Evolutionary conservation across 2,888 invertebrate genomes (phyloP), one percentile per base, ranked within the genome.

Genomic region (Alviniconcha strummeri): DNA sequence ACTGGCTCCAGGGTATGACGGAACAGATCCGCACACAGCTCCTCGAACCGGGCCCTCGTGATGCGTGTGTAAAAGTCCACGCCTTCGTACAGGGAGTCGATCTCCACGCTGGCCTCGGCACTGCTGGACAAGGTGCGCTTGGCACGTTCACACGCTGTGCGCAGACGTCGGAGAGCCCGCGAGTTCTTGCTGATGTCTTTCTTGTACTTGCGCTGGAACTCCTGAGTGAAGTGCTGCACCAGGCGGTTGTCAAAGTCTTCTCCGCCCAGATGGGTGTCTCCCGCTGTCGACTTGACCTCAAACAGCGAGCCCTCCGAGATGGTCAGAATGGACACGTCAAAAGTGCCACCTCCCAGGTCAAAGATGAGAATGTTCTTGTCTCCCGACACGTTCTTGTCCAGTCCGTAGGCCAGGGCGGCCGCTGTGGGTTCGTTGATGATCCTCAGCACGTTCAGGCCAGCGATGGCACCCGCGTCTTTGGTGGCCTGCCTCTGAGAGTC

Each of bases 21-120:
- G 96, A 99, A 99, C 89, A 99, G 95, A 94, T 99, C 98, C 4
- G 97, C 97, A 93, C 98, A 98, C 91, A 99, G 95, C 93, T 99
- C 98, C 94, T 99, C 99, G 93, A 99, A 99, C 91, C 98, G 96
- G 82, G 98, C 98, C 90, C 98, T 95, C 11, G 98, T 97, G 92
- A 99, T 97, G 80, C 96, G 97, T 0, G 98, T 97, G 94, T 98
- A 98, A 95, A 98, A 98, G 94, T 99, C 99, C 88, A 97, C 96
- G 86, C 98, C 98, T 93, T 98, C 98, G 90, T 96, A 97, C 81
- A 98, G 95, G 1, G 98, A 97, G 93, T 98, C 98, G 87, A 98
- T 98, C 95, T 98, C 98, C 90, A 98, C 97, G 83, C 91, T 92
- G 86, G 94, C 93, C 84, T 94, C 93, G 7, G 94, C 90, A 80